These are phyloP conservation scores for Cyprinella venusta DNA, from an alignment of 2,797 vertebrate species.

Conservation along the genomic window DNA sequence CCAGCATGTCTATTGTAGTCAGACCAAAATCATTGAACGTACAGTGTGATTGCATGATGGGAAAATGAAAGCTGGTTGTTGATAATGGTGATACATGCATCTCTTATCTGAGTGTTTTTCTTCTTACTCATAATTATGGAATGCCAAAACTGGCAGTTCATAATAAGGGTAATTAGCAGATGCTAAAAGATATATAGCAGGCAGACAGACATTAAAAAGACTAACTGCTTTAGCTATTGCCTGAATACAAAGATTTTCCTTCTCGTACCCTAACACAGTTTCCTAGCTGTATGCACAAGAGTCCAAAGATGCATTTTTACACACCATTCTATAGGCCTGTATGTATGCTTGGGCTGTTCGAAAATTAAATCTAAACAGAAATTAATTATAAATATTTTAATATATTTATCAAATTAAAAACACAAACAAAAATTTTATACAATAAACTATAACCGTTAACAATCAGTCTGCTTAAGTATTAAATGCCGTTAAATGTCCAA, in stretches of 20 bases:
- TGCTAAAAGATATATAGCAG: slow-evolving; percentile 43
- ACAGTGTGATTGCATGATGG: slow-evolving; percentile 23
- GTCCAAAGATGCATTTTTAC: too few relatives aligned
- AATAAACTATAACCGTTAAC: too few relatives aligned
- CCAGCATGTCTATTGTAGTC: neutral
- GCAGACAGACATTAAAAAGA: slow-evolving; percentile 36
- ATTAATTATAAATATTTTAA: too few relatives aligned
- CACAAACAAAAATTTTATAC: too few relatives aligned
- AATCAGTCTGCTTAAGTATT: too few relatives aligned
- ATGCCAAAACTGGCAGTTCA: slow-evolving; percentile 54
- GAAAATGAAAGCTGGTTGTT: slow-evolving; percentile 3
- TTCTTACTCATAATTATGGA: slow-evolving; percentile 62
- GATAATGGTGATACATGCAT: slow-evolving; percentile 47
- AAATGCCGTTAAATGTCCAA: too few relatives aligned
- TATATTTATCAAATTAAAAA: too few relatives aligned
- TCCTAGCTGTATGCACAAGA: neutral
- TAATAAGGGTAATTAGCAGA: slow-evolving; percentile 65
- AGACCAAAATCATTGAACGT: neutral
- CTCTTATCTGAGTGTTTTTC: slow-evolving; percentile 62
- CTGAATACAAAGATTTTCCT: neutral
- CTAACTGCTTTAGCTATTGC: neutral
- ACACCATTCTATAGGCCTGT: too few relatives aligned
- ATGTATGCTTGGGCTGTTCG: too few relatives aligned
- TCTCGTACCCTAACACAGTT: neutral
- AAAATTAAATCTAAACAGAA: too few relatives aligned